Conservation (phyloP, 2,888 invertebrate genomes). For the Parnassius apollo region DNA sequence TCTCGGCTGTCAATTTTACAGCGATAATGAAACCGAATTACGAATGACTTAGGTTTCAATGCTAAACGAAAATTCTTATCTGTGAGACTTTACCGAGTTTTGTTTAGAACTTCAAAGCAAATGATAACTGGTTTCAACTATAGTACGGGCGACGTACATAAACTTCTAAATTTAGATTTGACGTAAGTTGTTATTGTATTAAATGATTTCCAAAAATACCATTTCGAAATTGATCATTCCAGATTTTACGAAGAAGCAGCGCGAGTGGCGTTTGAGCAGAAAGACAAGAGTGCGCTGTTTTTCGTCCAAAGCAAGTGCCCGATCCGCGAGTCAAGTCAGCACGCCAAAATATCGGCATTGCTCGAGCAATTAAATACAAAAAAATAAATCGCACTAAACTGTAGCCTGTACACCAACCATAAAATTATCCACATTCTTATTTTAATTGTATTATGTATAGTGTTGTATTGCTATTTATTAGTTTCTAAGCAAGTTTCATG, state of each 20-base stretch:
- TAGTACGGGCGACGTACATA: too few relatives aligned
- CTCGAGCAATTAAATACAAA: slow-evolving; percentile 56
- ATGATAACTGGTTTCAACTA: too few relatives aligned
- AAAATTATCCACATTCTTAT: background rate
- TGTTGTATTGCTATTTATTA: background rate
- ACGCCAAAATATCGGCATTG: slow-evolving; percentile 54
- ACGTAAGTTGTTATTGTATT: too few relatives aligned
- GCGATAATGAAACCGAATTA: too few relatives aligned
- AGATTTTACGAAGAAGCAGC: slow-evolving; percentile 91
- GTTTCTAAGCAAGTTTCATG: background rate
- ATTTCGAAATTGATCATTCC: slow-evolving; percentile 30
- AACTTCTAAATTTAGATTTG: too few relatives aligned
- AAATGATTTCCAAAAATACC: too few relatives aligned
- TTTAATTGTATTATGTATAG: background rate
- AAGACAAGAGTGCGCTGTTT: slow-evolving; percentile 84
- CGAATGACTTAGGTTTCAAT: too few relatives aligned
- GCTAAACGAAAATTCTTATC: too few relatives aligned
- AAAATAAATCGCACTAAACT: slow-evolving; percentile 38
- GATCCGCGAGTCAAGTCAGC: slow-evolving; percentile 47
- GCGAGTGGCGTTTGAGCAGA: slow-evolving; percentile 88
- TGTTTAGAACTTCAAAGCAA: too few relatives aligned
- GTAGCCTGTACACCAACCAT: too few relatives aligned
- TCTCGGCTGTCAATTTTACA: too few relatives aligned
- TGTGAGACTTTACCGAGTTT: too few relatives aligned
- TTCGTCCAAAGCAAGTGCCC: slow-evolving; percentile 85